phyloP scores from a whole-genome alignment of 2,797 vertebrate species.

The Dromococcyx pavoninus region DNA sequence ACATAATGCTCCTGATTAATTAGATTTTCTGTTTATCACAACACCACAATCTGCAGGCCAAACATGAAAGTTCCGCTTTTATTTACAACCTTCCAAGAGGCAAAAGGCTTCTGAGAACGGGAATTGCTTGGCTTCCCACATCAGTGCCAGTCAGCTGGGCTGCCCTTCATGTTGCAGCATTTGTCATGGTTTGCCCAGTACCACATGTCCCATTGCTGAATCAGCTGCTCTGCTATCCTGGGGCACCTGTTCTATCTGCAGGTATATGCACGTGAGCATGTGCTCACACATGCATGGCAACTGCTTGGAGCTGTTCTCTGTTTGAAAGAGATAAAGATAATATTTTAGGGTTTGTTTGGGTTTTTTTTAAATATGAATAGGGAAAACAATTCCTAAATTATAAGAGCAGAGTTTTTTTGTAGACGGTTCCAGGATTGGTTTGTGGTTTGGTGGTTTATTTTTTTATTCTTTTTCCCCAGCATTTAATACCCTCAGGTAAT shows the following conservation, averaged over 20 bases:
- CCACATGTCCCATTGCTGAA: background rate
- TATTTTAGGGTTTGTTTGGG: too few relatives aligned
- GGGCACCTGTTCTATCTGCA: background rate
- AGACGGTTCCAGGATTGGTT: background rate
- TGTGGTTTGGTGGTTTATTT: background rate
- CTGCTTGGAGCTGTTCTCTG: background rate
- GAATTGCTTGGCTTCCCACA: background rate
- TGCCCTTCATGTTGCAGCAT: background rate
- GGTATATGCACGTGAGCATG: background rate
- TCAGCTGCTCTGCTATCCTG: background rate
- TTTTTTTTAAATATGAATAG: background rate
- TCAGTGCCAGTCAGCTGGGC: background rate
- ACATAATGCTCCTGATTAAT: constrained; percentile 28
- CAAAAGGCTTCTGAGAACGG: background rate
- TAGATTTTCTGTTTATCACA: constrained; percentile 33
- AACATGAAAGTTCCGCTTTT: background rate
- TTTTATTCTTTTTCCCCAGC: background rate
- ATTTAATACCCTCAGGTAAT: background rate
- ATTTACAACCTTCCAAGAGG: constrained; percentile 2
- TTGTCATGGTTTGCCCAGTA: background rate
- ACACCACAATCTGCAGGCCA: background rate
- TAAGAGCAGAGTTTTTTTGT: background rate
- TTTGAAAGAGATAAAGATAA: background rate
- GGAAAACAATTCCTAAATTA: background rate
- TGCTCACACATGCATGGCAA: background rate